phyloP scores from a whole-genome alignment of 2,888 invertebrate species.

The Nomada ruficornis region DNA sequence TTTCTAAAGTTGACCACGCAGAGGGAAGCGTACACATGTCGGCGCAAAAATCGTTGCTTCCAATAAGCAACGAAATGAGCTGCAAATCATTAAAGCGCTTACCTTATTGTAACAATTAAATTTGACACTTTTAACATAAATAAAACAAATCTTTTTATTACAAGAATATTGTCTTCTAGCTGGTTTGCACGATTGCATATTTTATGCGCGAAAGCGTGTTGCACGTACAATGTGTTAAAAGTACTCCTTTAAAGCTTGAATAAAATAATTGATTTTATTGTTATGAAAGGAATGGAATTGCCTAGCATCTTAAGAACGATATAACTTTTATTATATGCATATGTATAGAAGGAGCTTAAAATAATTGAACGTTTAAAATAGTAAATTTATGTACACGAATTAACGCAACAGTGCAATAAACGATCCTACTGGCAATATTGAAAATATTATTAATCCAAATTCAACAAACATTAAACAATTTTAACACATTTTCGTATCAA shows the following conservation, averaged over 20 bases:
- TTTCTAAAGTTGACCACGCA: slow-evolving; percentile 82
- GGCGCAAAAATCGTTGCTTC: slow-evolving; percentile 87
- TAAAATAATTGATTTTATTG: too few species aligned
- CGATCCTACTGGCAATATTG: too few species aligned
- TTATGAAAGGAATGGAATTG: background rate
- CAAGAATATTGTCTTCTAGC: too few species aligned
- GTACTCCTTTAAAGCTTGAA: too few species aligned
- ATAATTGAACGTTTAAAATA: background rate
- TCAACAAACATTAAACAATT: background rate
- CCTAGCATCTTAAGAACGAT: background rate
- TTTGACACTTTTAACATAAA: background rate
- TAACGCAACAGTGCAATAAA: too few species aligned
- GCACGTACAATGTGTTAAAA: too few species aligned
- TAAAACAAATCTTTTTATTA: background rate
- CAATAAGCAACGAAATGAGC: slow-evolving; percentile 87
- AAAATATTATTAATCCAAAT: background rate
- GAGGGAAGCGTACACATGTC: slow-evolving; percentile 85
- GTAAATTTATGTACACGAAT: background rate
- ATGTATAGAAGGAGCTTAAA: background rate
- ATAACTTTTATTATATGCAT: background rate
- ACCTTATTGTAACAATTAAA: background rate
- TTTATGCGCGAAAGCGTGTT: too few species aligned
- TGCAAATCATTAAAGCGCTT: slow-evolving; percentile 74
- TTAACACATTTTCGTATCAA: background rate
- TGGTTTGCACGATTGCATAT: too few species aligned